Conservation (phyloP, 2,888 invertebrate genomes). For the Ormyrus rosae region DNA sequence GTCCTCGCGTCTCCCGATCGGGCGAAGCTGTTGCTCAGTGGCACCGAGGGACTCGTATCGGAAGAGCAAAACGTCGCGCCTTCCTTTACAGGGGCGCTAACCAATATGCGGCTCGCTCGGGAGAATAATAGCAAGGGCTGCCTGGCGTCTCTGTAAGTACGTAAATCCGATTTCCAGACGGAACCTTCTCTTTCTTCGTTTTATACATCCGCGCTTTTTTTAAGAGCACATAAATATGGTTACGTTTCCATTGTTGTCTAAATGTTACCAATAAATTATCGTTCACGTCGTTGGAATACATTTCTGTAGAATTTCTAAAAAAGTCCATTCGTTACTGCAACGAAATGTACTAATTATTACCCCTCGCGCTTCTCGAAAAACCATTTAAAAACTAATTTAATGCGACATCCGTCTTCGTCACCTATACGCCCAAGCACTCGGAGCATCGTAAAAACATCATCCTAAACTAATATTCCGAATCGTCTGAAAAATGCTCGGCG, state of each 20-base stretch:
- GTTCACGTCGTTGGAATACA: conserved; percentile 6
- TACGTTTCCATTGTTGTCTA: conserved; percentile 29
- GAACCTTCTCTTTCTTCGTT: conserved; percentile 25
- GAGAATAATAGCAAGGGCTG: conserved; percentile 33
- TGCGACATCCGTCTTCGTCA: conserved; percentile 31
- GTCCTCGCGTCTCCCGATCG: conserved; percentile 55
- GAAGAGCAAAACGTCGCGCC: conserved; percentile 33
- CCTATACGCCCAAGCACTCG: neutral
- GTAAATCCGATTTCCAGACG: conserved; percentile 55
- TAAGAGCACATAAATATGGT: conserved; percentile 25
- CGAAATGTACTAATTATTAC: too few relatives aligned
- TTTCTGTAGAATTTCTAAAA: neutral
- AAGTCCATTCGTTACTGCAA: too few relatives aligned
- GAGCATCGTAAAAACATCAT: conserved; percentile 33
- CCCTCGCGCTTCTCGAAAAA: too few relatives aligned
- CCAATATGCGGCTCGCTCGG: conserved; percentile 33
- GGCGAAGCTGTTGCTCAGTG: neutral
- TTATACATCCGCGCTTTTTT: neutral
- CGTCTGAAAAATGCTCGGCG: conserved; percentile 16
- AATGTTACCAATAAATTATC: conserved; percentile 35
- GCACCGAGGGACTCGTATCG: conserved; percentile 47
- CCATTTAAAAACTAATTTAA: neutral
- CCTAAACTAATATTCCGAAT: conserved; percentile 40
- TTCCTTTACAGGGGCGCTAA: conserved; percentile 25
- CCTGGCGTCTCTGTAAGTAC: conserved; percentile 30